These are phyloP conservation scores for Felis catus DNA, from an alignment of 2,113 vertebrate species.

Conservation along the genomic window F.catus_Fca126_mat1.0 CM031416.1:45901001-45901500, in stretches of 20 bases:
- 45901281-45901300: not conserved
- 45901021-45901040: no score
- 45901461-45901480: not conserved
- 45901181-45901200: no score
- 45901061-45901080: no score
- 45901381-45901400: not conserved
- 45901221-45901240: not conserved
- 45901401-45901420: not conserved
- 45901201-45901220: not conserved
- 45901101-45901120: no score
- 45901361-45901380: not conserved
- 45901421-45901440: not conserved
- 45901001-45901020: no score
- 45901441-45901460: not conserved
- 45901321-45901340: not conserved
- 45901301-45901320: not conserved
- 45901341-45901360: not conserved
- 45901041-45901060: no score
- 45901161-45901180: no score
- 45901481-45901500: not conserved
- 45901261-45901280: not conserved
- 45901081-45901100: no score
- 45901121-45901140: no score
- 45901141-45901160: no score
- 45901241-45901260: not conserved